Evolutionary conservation across 2,888 invertebrate species (phyloP), one percentile per base, ranked within the genome.

Genomic region (Stictocephala bisonia): DNA sequence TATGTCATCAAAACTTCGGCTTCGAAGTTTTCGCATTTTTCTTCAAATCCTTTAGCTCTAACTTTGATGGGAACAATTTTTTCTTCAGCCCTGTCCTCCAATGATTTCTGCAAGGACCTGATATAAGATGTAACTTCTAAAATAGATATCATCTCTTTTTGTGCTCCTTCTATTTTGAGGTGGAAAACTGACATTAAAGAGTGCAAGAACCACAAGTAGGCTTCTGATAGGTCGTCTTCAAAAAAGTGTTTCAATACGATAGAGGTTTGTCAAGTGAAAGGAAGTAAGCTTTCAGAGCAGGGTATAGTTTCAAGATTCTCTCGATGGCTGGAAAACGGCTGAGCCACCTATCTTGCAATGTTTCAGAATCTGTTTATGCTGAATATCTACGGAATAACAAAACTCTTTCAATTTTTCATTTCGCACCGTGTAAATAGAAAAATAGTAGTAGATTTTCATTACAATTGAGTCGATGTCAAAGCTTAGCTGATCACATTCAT

Each of bases 361-460:
- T 15, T 76, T 74, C 26, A 81, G 60, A 31, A 82, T 41, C 60
- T 77, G 78, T 75, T 77, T 3, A 18, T 50, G 50, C 9, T 68
- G 77, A 24, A 79, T 75, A 26, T 80, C 78, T 69, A 78, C 80
- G 56, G 74, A 77, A 40, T 80, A 78, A 75, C 81, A 83, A 78
- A 83, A 82, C 68, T 79, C 74, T 79, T 82, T 82, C 26, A 83
- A 72, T 53, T 64, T 66, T 73, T 78, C 79, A 35, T 80, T 80
- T 51, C 81, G 74, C 24, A 82, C 81, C 18, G 81, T 83, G 74
- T 80, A 83, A 67, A 80, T 81, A 69, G 79, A 77, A 75, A 83
- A 83, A 75, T n/a, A n/a, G n/a, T n/a, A n/a, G n/a, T n/a, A n/a
- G n/a, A n/a, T n/a, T n/a, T n/a, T n/a, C n/a, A n/a, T 68, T 72